Evolutionary conservation across 1,140 invertebrate species (phyloP), one percentile per base, ranked within the genome.

Genomic region (Conus betulinus): DNA sequence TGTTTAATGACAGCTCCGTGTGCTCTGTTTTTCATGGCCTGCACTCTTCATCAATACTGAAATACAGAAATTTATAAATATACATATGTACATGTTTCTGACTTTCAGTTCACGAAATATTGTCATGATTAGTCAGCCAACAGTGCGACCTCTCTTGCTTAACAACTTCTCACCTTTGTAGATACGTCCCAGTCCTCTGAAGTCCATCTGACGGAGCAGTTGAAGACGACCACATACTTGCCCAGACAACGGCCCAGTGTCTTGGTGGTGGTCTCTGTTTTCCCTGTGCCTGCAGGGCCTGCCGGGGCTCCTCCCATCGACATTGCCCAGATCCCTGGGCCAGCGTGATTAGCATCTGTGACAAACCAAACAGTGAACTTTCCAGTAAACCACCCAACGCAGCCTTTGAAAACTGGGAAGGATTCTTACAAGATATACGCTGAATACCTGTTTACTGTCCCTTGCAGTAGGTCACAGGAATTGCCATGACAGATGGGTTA

Each of bases 181-280:
- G 91, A 98, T 99, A 88, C 98, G 96, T 0, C 98, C 98, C 0
- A 99, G 95, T 27, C 97, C 98, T 96, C 98, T 96, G 94, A 99
- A 99, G 95, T 99, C 98, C 98, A 99, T 99, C 96, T 99, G 98
- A 96, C 99, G 6, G 98, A 99, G 93, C 99, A 99, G 96, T 99
- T 99, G 95, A 99, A 99, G 0, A 99, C 98, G 0, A 99, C 98
- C 4, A 99, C 98, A 94, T 99, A 99, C 96, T 99, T 99, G 25
- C 98, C 99, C 10, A 99, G 95, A 27, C 98, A 99, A 95, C 99
- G 98, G 3, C 98, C 99, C 98, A 99, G n/a, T 99, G 93, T 99
- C 99, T 96, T 99, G n/a, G n/a, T 99, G 0, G 98, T 97, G 0
- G 98, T 99, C 95, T 99, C 99, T 0, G 98, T 99, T 96, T 99